Evolutionary conservation across 2,888 invertebrate species (phyloP), one percentile per base, ranked within the genome.

Genomic region (Idaea aversata): DNA sequence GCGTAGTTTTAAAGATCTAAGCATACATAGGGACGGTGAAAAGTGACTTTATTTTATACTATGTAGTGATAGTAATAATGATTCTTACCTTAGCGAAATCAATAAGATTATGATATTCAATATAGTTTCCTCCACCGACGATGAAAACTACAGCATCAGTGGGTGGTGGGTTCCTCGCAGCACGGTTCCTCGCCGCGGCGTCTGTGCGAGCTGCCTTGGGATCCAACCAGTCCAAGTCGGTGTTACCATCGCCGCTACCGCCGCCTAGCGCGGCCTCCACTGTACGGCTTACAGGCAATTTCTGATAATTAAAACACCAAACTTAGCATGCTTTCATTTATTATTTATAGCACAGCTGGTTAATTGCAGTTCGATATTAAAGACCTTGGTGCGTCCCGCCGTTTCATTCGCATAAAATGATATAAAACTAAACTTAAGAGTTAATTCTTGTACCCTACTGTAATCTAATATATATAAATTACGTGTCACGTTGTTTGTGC

Each of bases 31-130:
- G n/a, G n/a, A n/a, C n/a, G n/a, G n/a, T n/a, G n/a, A n/a, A n/a
- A n/a, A n/a, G n/a, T n/a, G n/a, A n/a, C n/a, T n/a, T n/a, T n/a
- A n/a, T n/a, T n/a, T n/a, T n/a, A n/a, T n/a, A n/a, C n/a, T n/a
- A n/a, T n/a, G n/a, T n/a, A n/a, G n/a, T n/a, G n/a, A n/a, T n/a
- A n/a, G n/a, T n/a, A n/a, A n/a, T 0, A 47, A 10, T 47, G 10
- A 13, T 47, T 47, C 59, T 25, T 84, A 96, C 96, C 94, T 97
- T 98, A 57, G 97, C 97, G 83, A 98, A 98, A 85, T 99, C 99
- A 64, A 97, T 95, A 68, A 99, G 94, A 94, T 99, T 99, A 88
- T 99, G 99, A 88, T 99, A 99, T 90, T 99, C 99, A 82, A 99
- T 99, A 84, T 99, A 99, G 94, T 99, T 99, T 62, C 99, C 98